Percentiles rank a stretch among this genome's conserved stretches.
phyloP scores from a whole-genome alignment of 2,113 vertebrate species.

The Hippolais icterina region DNA sequence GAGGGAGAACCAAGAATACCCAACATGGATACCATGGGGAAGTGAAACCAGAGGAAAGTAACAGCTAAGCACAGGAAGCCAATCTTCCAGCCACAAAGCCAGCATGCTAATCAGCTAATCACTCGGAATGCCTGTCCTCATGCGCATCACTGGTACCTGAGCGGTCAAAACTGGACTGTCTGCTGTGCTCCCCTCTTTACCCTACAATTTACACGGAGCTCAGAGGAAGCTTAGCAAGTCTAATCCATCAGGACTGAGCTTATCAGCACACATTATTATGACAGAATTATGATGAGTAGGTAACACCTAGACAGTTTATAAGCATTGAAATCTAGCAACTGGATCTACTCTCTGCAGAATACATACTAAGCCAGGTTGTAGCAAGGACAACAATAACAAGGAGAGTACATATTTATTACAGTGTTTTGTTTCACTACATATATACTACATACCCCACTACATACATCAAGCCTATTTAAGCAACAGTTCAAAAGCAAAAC shows the following conservation, averaged over 20 bases:
- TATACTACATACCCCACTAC: neutral
- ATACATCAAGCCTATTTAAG: neutral
- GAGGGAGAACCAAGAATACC: neutral
- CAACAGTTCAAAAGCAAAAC: neutral
- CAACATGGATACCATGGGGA: neutral
- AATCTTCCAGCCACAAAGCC: neutral
- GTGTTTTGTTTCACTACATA: neutral
- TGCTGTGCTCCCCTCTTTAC: rapidly evolving
- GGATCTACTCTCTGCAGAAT: neutral
- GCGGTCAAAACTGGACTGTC: neutral
- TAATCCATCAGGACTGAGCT: neutral
- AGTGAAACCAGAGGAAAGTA: neutral
- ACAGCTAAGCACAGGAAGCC: neutral
- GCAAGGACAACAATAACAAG: neutral
- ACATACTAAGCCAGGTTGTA: neutral
- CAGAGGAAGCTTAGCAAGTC: neutral
- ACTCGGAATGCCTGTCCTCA: neutral
- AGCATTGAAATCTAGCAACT: neutral
- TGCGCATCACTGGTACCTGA: neutral
- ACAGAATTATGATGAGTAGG: neutral
- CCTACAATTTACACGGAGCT: neutral
- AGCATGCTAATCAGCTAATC: neutral
- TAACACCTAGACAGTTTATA: neutral
- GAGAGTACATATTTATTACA: neutral
- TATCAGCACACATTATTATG: neutral